Evolutionary conservation across 1,140 invertebrate genomes (phyloP).

Genomic region (Tetragnatha versicolor): DNA sequence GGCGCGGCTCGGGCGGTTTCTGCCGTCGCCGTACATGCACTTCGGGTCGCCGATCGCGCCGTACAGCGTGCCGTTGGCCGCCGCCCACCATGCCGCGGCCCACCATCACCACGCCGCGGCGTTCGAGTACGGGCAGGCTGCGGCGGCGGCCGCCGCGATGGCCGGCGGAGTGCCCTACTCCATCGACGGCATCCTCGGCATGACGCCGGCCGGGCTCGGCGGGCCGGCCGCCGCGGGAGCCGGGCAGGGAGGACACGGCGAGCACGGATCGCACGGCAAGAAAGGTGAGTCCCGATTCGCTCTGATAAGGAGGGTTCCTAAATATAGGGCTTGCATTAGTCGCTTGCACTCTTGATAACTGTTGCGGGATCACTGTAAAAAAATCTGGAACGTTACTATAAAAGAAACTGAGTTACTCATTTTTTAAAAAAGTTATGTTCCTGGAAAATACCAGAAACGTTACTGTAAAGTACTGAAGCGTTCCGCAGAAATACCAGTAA

Average conservation of each 20-base stretch:
- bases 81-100: slow-evolving; percentile 26
- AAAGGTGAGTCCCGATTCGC: slow-evolving; percentile 26
- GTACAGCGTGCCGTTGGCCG: slow-evolving; percentile 50
- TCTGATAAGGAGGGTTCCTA: no score
- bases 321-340: no score
- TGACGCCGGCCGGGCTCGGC: slow-evolving; percentile 37
- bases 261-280: slow-evolving; percentile 29
- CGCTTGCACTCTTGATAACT: no score
- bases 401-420: no score
- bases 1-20: slow-evolving; percentile 55
- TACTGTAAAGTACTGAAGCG: no score
- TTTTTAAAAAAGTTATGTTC: no score
- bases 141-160: slow-evolving; percentile 37
- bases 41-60: slow-evolving; percentile 58
- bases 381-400: no score
- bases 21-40: slow-evolving; percentile 57
- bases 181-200: slow-evolving; percentile 57
- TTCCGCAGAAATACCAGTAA: no score
- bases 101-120: slow-evolving; percentile 14
- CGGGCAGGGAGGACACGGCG: not conserved
- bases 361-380: no score
- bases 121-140: slow-evolving; percentile 10
- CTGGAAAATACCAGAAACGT: no score
- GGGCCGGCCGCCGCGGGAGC: not conserved
- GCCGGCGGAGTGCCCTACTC: slow-evolving; percentile 50